phyloP scores from a whole-genome alignment of 2,888 invertebrate species.

The Brachycybe producta region DNA sequence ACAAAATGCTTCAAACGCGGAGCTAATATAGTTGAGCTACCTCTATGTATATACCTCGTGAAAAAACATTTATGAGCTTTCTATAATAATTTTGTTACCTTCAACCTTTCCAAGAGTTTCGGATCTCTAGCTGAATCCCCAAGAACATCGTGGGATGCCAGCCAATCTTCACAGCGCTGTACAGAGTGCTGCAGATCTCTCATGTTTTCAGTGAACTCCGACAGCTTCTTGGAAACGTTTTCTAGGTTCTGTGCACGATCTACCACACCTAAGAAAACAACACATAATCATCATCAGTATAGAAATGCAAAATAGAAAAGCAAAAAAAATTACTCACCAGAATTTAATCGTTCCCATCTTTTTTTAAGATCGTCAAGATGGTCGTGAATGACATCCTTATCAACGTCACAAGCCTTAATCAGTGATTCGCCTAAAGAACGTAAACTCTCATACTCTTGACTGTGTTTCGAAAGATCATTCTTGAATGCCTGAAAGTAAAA shows the following conservation, averaged over 20 bases:
- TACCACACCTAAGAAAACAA: conserved; percentile 43
- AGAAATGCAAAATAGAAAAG: too few relatives aligned
- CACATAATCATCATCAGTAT: too few relatives aligned
- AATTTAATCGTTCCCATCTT: conserved; percentile 82
- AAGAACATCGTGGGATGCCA: conserved; percentile 57
- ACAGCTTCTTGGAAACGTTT: conserved; percentile 51
- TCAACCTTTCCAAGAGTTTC: conserved; percentile 70
- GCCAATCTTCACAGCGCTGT: conserved; percentile 75
- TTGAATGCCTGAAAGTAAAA: conserved; percentile 49
- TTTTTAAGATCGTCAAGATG: conserved; percentile 68
- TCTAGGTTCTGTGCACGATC: conserved; percentile 67
- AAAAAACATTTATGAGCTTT: too few relatives aligned
- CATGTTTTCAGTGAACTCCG: conserved; percentile 71
- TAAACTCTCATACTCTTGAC: conserved; percentile 84
- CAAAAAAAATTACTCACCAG: conserved; percentile 35
- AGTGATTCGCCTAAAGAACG: conserved; percentile 75
- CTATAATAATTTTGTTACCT: conserved; percentile 37
- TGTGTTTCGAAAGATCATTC: conserved; percentile 85
- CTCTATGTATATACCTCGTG: too few relatives aligned
- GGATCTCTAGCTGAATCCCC: conserved; percentile 63
- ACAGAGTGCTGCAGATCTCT: conserved; percentile 72
- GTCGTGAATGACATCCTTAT: conserved; percentile 74
- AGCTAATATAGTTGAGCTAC: too few relatives aligned
- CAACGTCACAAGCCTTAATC: conserved; percentile 73
- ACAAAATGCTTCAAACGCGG: too few relatives aligned